Percentiles rank a stretch among this genome's conserved stretches.
Conservation (phyloP, 2,888 invertebrate species). For the Macaria liturata region DNA sequence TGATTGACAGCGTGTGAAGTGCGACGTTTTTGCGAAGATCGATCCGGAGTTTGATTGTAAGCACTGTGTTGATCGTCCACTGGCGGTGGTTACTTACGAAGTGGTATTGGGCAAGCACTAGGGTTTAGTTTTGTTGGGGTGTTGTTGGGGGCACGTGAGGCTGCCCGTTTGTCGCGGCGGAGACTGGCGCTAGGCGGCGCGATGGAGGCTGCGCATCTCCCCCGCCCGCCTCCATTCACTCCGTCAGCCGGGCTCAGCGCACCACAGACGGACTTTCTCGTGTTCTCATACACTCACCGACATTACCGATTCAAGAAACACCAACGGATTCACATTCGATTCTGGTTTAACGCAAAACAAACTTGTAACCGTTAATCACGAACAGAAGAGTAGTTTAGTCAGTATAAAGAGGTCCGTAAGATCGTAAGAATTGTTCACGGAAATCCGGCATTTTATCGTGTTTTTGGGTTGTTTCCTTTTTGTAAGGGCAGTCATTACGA, state of each 20-base stretch:
- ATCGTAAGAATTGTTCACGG: conserved; percentile 24
- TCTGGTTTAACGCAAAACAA: conserved; percentile 41
- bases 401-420: neutral
- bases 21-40: conserved; percentile 56
- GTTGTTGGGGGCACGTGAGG: conserved; percentile 57
- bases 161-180: conserved; percentile 68
- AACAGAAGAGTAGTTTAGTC: conserved; percentile 3
- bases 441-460: conserved; percentile 15
- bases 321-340: conserved; percentile 34
- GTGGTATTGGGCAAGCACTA: conserved; percentile 51
- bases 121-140: conserved; percentile 48
- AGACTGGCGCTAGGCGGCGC: conserved; percentile 66
- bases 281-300: conserved; percentile 67
- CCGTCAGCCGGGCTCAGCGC: conserved; percentile 68
- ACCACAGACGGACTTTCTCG: conserved; percentile 75
- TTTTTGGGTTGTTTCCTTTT: conserved; percentile 17
- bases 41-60: conserved; percentile 23
- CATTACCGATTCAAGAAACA: conserved; percentile 56
- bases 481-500: conserved; percentile 7
- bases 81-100: conserved; percentile 61
- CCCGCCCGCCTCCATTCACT: conserved; percentile 79
- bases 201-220: conserved; percentile 76
- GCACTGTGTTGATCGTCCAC: neutral
- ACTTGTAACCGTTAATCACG: neutral
- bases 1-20: conserved; percentile 41